A percentile compares a stretch with the other conserved stretches of the same genome.
Conservation (phyloP, 2,113 vertebrate species). For the Phainopepla nitens region DNA sequence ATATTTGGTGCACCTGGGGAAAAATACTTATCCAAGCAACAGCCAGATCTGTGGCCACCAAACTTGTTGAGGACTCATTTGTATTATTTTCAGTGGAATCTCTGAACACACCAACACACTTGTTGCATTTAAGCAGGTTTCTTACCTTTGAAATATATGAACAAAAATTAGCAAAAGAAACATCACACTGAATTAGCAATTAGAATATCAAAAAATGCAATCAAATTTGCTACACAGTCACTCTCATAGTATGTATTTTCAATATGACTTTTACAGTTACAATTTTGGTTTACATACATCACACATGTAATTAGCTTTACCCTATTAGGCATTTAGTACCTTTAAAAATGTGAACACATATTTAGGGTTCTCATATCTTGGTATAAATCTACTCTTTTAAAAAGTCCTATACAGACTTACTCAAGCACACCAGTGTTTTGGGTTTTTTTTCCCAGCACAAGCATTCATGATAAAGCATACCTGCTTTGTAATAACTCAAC, state of each 20-base stretch:
- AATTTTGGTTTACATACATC: not conserved
- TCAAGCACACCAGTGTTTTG: not conserved
- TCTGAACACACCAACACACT: not conserved
- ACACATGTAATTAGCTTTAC: not conserved
- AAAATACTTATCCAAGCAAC: conserved; percentile 41
- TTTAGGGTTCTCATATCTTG: not conserved
- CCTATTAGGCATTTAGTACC: not conserved
- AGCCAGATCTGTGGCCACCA: not conserved
- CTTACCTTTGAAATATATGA: not conserved
- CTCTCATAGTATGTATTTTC: not conserved
- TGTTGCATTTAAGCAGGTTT: not conserved
- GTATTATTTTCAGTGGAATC: not conserved
- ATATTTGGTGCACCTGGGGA: conserved; percentile 43
- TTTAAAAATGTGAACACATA: not conserved
- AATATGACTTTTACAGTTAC: not conserved
- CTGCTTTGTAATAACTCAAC: not conserved
- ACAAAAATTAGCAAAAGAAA: not conserved
- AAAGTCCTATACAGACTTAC: not conserved
- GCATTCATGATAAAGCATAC: not conserved
- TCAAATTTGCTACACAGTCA: not conserved
- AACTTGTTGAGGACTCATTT: not conserved
- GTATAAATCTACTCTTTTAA: not conserved
- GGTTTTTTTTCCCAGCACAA: not conserved
- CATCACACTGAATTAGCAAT: not conserved
- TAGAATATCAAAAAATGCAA: not conserved